Conservation (phyloP, 2,888 invertebrate species). For the Scaptomyza flava region DNA sequence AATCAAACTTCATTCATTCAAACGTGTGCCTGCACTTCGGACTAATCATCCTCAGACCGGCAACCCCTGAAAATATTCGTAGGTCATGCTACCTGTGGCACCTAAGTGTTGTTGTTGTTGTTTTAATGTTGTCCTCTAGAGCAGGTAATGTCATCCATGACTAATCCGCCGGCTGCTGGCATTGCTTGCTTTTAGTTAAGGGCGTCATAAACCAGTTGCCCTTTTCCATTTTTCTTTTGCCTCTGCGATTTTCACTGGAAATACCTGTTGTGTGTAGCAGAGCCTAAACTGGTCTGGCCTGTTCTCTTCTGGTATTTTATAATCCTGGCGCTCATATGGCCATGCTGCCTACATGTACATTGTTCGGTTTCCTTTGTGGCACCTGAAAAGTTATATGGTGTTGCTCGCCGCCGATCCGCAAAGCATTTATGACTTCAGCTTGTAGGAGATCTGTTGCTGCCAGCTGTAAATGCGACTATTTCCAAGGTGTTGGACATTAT, state of each 20-base stretch:
- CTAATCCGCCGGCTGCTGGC: constrained; percentile 57
- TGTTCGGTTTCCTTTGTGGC: constrained; percentile 65
- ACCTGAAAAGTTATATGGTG: constrained; percentile 55
- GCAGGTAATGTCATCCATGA: constrained; percentile 25
- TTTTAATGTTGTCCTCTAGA: background rate
- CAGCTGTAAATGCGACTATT: constrained; percentile 61
- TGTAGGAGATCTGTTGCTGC: constrained; percentile 39
- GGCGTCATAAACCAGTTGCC: constrained; percentile 77
- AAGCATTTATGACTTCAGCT: constrained; percentile 68
- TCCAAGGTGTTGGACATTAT: constrained; percentile 48
- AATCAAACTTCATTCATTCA: constrained; percentile 67
- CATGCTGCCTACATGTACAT: constrained; percentile 41
- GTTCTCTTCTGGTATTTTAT: constrained; percentile 18
- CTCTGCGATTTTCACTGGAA: constrained; percentile 63
- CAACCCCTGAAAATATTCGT: background rate
- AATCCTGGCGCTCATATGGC: constrained; percentile 74
- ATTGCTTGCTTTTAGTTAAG: constrained; percentile 25
- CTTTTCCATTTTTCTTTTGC: constrained; percentile 48
- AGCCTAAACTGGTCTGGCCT: constrained; percentile 6
- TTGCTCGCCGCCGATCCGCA: constrained; percentile 36
- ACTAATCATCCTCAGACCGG: constrained; percentile 48
- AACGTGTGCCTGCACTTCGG: constrained; percentile 52
- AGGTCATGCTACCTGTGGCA: constrained; percentile 30
- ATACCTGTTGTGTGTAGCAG: constrained; percentile 62
- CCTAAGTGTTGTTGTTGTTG: constrained; percentile 11